Conservation (phyloP, 2,113 vertebrate genomes). For the Tragelaphus scriptus region DNA sequence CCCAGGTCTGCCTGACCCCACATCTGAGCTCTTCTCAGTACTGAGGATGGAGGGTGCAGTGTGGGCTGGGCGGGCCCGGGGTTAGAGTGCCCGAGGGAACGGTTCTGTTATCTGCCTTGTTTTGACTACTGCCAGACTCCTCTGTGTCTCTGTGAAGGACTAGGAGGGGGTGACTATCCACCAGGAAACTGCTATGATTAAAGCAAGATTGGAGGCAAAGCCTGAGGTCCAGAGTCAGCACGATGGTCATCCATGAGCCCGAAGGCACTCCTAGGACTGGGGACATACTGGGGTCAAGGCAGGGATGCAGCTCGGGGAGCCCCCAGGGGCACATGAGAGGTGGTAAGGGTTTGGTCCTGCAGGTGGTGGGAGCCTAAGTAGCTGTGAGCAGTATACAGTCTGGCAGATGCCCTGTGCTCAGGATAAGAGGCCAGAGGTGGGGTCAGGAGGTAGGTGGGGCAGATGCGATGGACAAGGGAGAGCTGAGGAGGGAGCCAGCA, state of each 20-base stretch:
- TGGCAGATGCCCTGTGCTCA: background rate
- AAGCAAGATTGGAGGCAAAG: background rate
- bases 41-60: background rate
- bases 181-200: background rate
- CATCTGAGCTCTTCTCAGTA: background rate
- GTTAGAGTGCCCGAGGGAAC: background rate
- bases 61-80: accelerated
- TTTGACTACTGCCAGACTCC: background rate
- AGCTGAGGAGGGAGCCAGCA: background rate
- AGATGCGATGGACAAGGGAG: background rate
- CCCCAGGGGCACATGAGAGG: background rate
- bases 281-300: background rate
- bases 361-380: background rate
- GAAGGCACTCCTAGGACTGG: background rate
- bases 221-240: background rate
- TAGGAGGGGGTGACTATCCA: background rate
- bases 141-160: background rate
- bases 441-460: background rate
- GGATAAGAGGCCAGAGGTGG: background rate
- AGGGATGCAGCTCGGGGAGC: background rate
- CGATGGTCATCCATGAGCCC: accelerated
- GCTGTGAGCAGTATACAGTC: accelerated
- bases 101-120: background rate
- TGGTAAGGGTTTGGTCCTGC: background rate
- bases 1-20: background rate